These are phyloP conservation scores for Delia radicum DNA, from an alignment of 1,140 invertebrate species.

Conservation along the genomic window DNA sequence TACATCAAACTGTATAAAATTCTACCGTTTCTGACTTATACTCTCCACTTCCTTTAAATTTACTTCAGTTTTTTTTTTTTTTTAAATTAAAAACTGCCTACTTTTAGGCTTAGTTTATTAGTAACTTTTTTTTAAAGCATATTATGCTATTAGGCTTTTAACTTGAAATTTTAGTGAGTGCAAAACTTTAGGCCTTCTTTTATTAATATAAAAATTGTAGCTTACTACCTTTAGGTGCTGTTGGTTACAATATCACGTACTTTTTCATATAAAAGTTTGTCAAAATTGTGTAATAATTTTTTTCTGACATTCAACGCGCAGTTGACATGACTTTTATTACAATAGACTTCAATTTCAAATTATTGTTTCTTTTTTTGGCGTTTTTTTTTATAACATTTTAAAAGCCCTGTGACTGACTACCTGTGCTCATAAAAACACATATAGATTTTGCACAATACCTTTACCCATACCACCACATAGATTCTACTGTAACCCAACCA, in stretches of 20 bases:
- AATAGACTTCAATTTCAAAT: constrained; percentile 10
- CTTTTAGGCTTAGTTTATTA: not conserved
- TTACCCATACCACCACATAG: not conserved
- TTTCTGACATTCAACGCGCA: constrained; percentile 16
- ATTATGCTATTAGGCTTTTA: too few relatives aligned
- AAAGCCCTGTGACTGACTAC: too few relatives aligned
- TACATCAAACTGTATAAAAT: too few relatives aligned
- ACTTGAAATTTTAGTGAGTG: too few relatives aligned
- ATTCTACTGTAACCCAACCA: not conserved
- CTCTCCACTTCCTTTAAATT: not conserved
- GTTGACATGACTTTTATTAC: constrained; percentile 23
- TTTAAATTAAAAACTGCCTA: not conserved
- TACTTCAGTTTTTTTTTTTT: not conserved
- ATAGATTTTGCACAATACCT: not conserved
- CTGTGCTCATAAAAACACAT: constrained; percentile 7
- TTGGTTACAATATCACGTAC: not conserved
- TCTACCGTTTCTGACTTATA: too few relatives aligned
- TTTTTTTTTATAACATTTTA: not conserved
- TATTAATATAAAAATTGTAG: too few relatives aligned
- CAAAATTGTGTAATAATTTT: not conserved
- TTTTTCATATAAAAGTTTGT: not conserved
- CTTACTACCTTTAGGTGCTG: not conserved
- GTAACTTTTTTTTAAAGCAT: too few relatives aligned
- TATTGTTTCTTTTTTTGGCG: not conserved
- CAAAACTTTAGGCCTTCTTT: too few relatives aligned